These are phyloP conservation scores for Crotalus horridus DNA, from an alignment of 2,113 vertebrate species.

Conservation along the genomic window DNA sequence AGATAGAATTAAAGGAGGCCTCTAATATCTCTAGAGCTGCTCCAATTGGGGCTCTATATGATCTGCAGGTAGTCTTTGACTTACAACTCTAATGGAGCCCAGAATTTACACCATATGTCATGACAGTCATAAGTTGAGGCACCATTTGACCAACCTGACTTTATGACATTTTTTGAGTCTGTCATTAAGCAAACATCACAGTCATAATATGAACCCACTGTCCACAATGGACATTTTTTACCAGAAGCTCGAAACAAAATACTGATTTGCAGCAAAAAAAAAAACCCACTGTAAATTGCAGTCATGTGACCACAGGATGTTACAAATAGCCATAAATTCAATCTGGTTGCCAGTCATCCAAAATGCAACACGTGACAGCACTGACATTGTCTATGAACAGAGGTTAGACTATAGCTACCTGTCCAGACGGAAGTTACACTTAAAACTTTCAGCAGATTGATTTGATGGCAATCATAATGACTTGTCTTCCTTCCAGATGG, in stretches of 20 bases:
- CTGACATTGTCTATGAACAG: not conserved
- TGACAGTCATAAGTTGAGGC: not conserved
- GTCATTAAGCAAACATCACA: not conserved
- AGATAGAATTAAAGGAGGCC: not conserved
- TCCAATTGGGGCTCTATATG: not conserved
- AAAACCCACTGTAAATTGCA: not conserved
- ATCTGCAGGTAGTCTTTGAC: not conserved
- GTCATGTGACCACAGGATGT: not conserved
- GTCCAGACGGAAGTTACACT: not conserved
- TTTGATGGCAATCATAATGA: not conserved
- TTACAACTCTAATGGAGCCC: not conserved
- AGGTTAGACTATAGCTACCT: not conserved
- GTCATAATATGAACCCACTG: not conserved
- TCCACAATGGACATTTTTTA: not conserved
- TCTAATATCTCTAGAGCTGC: not conserved
- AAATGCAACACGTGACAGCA: not conserved
- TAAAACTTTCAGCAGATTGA: not conserved
- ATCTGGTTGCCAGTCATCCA: not conserved
- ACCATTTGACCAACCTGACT: not conserved
- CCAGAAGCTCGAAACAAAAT: not conserved
- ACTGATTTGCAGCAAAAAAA: not conserved
- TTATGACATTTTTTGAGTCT: not conserved
- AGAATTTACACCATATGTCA: not conserved
- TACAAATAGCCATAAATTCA: not conserved
- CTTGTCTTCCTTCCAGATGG: not conserved